Percentiles rank a stretch among this genome's conserved stretches.
Evolutionary conservation across 1,140 invertebrate species (phyloP).

Genomic region (Micrasema minimum): DNA sequence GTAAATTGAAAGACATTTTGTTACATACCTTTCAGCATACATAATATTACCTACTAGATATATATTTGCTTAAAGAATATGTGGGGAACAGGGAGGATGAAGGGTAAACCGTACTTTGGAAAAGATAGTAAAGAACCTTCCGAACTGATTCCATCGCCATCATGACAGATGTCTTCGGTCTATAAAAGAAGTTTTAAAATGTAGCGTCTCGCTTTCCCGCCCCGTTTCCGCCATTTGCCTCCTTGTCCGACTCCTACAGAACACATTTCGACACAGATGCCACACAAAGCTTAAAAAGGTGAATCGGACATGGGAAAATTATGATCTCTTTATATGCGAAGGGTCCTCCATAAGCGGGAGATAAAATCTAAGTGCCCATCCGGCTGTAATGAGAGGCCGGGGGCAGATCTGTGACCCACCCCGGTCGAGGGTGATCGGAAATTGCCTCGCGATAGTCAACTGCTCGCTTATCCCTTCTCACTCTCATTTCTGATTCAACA

Average conservation of each 20-base stretch:
- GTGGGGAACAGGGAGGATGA: too few relatives aligned
- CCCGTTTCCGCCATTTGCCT: conserved; percentile 10
- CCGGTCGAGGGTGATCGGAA: conserved; percentile 40
- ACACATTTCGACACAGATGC: conserved; percentile 45
- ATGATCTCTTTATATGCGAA: conserved; percentile 53
- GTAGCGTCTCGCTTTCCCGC: conserved; percentile 42
- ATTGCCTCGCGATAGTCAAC: conserved; percentile 49
- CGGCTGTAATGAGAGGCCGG: conserved; percentile 49
- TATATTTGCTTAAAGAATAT: too few relatives aligned
- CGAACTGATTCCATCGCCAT: conserved; percentile 19
- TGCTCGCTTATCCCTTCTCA: conserved; percentile 12
- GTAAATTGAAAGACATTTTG: too few relatives aligned
- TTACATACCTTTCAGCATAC: too few relatives aligned
- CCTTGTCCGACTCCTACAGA: conserved; percentile 16
- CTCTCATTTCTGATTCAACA: conserved; percentile 13
- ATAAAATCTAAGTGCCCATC: conserved; percentile 54
- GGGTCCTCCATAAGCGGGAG: conserved; percentile 50
- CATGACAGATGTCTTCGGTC: conserved; percentile 48
- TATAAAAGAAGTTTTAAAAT: conserved; percentile 48
- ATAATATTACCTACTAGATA: too few relatives aligned
- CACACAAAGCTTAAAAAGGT: conserved; percentile 44
- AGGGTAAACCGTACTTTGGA: too few relatives aligned
- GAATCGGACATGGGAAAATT: conserved; percentile 53
- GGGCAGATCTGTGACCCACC: conserved; percentile 12
- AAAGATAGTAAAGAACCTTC: conserved; percentile 31